phyloP scores from a whole-genome alignment of 1,140 invertebrate species.

The Drosophila orena region DNA sequence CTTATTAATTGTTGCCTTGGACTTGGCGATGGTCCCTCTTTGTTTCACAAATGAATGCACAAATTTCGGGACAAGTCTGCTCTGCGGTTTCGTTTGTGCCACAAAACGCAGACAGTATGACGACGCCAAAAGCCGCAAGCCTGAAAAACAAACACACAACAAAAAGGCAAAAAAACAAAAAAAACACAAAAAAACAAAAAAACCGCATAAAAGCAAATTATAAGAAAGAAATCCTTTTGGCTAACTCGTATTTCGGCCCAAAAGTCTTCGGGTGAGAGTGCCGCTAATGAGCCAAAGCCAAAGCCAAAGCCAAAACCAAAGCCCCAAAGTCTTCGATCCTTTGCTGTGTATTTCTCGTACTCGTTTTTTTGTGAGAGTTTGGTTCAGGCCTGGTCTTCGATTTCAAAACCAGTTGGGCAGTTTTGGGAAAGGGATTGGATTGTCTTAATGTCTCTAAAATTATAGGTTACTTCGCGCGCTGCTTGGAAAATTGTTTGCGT shows the following conservation, averaged over 20 bases:
- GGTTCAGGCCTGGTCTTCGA: constrained; percentile 19
- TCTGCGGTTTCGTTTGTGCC: constrained; percentile 66
- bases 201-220: constrained; percentile 47
- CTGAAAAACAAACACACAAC: constrained; percentile 3
- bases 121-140: constrained; percentile 55
- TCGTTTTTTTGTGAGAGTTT: constrained; percentile 23
- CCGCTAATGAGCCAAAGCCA: constrained; percentile 67
- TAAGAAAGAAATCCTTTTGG: constrained; percentile 43
- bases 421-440: constrained; percentile 35
- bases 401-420: constrained; percentile 64
- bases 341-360: constrained; percentile 26
- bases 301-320: neutral
- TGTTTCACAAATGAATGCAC: constrained; percentile 83
- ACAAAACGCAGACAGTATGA: constrained; percentile 79
- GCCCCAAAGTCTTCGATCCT: constrained; percentile 28
- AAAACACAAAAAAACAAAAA: constrained; percentile 29
- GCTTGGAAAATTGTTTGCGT: constrained; percentile 69
- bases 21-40: constrained; percentile 58
- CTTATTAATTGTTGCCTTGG: constrained; percentile 81
- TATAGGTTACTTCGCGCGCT: constrained; percentile 64
- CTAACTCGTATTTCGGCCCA: constrained; percentile 48
- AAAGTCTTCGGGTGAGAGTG: constrained; percentile 62
- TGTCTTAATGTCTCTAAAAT: constrained; percentile 80
- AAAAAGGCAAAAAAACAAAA: constrained; percentile 35
- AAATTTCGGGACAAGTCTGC: constrained; percentile 74